Evolutionary conservation across 92 coral and sea anemone species (phyloP), one percentile per base, ranked within the genome.

Genomic region (Parazoanthus atlanticus): DNA sequence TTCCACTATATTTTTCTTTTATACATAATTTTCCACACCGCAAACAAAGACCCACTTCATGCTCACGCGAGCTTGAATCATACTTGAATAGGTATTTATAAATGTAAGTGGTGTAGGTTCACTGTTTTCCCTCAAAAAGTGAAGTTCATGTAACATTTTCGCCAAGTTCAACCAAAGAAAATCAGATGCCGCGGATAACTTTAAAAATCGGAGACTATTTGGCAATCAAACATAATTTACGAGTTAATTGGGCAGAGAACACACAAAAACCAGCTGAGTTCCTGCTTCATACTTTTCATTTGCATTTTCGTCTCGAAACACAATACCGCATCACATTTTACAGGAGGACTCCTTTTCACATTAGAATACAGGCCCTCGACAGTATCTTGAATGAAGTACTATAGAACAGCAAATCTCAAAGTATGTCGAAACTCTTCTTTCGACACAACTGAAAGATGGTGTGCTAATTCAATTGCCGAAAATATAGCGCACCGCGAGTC

Each of bases 261-360:
- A 25, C 86, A 33, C 64, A 43, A 56, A 29, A 83, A 38, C 65
- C 86, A 65, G 87, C 87, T 84, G 87, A 84, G 21, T 74, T 84
- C 41, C 64, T 30, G 77, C 70, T 70, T 26, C 64, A 43, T 31
- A 69, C 28, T 78, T 21, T 46, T 1, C 23, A 78, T 46, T 82
- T 58, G 86, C 76, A 82, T 36, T 81, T 52, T 81, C 31, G 47
- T 61, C 85, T 67, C 36, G 64, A 13, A 83, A 69, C 11, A 83
- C 78, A 84, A 84, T 84, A 70, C 87, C 66, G 15, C 21, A 84
- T 49, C 75, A 19, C 52, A 58, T n/a, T 40, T 36, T 13, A 33
- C 29, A 64, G 32, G 34, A 29, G 64, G 33, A 65, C 3, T 40
- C 67, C 5, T 65, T 66, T 82, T 38, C 65, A 69, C 54, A 16